These are phyloP conservation scores for Calephelis nemesis DNA, from an alignment of 1,140 invertebrate species.

Conservation along the genomic window DNA sequence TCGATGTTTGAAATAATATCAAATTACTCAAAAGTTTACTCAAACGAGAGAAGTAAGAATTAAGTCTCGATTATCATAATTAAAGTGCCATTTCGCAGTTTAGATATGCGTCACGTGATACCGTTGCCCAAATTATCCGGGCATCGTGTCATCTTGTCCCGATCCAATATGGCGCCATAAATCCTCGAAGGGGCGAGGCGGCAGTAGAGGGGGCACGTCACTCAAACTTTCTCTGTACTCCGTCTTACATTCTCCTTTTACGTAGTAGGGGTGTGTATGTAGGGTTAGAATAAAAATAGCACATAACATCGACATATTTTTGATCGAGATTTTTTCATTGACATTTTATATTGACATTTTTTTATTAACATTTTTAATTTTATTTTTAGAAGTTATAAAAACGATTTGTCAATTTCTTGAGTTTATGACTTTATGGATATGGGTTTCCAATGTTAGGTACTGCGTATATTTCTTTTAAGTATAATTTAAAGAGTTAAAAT, in stretches of 20 bases:
- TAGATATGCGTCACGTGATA: constrained; percentile 68
- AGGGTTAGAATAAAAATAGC: constrained; percentile 15
- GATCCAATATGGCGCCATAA: constrained; percentile 79
- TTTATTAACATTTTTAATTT: not conserved
- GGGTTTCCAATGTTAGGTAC: no score
- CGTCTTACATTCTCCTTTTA: constrained; percentile 70
- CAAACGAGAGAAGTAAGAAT: constrained; percentile 29
- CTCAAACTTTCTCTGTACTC: constrained; percentile 78
- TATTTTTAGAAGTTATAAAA: no score
- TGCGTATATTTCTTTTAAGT: no score
- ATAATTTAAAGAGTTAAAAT: no score
- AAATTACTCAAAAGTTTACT: constrained; percentile 1
- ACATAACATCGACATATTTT: not conserved
- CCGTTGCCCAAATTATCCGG: constrained; percentile 78
- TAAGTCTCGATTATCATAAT: constrained; percentile 71
- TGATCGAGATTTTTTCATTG: no score
- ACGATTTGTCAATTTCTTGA: no score
- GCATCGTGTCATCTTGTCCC: constrained; percentile 78
- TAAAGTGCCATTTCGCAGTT: constrained; percentile 74
- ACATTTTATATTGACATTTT: no score
- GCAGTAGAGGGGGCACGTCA: constrained; percentile 69
- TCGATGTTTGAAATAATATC: not conserved
- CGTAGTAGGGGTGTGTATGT: constrained; percentile 62
- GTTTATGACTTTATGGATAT: no score
- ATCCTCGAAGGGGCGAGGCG: constrained; percentile 63